phyloP scores from a whole-genome alignment of 2,113 vertebrate species.

The Genyomyrus donnyi region DNA sequence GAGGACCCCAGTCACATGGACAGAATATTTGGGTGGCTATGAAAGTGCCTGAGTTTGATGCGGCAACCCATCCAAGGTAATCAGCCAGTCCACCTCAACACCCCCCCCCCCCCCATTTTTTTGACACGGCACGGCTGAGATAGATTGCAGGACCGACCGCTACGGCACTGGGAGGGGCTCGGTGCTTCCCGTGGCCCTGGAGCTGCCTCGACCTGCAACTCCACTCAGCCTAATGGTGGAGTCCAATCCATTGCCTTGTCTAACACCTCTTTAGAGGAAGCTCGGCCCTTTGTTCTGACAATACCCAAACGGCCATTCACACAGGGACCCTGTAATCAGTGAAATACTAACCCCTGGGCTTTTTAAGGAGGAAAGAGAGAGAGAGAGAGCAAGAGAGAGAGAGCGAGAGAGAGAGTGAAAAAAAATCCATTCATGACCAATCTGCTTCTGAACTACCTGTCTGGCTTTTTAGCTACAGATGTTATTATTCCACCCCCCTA shows the following conservation, averaged over 20 bases:
- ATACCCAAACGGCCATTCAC: conserved; percentile 75
- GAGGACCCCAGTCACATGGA: background rate
- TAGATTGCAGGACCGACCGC: background rate
- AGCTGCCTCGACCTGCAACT: conserved; percentile 63
- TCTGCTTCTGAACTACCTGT: conserved; percentile 61
- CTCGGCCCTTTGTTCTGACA: conserved; percentile 72
- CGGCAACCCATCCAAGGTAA: background rate
- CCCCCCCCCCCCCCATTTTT: background rate
- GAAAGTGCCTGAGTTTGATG: background rate
- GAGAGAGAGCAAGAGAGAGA: conserved; percentile 40
- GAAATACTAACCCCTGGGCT: conserved; percentile 72
- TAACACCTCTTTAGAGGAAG: conserved; percentile 70
- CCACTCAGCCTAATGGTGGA: conserved; percentile 63
- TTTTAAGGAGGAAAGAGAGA: conserved; percentile 39
- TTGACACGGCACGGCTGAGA: background rate
- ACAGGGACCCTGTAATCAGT: conserved; percentile 73
- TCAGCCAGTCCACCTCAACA: background rate
- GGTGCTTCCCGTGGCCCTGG: conserved; percentile 17
- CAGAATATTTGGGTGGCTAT: background rate
- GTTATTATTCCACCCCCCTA: conserved; percentile 45
- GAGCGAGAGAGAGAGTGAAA: conserved; percentile 36
- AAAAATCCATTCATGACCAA: conserved; percentile 63
- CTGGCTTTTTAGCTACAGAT: conserved; percentile 64
- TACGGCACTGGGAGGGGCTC: background rate
- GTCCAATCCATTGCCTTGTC: conserved; percentile 70